Base-by-base conservation (phyloP, 2,888 invertebrate genomes). In the Hetaerina titia region DNA sequence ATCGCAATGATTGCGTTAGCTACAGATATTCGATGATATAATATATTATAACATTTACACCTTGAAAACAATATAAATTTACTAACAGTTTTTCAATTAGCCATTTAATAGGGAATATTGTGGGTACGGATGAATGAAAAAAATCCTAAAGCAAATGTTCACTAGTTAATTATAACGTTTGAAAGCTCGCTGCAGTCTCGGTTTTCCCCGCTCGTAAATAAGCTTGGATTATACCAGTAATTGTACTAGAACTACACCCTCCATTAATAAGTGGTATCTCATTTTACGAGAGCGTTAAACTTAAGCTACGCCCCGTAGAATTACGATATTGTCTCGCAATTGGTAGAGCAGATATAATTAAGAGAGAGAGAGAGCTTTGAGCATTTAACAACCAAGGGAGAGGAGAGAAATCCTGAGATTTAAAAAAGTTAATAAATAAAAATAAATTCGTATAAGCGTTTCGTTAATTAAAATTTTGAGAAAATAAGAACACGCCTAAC, bases 331-430 rank as follows among this genome's bases (percentile, higher is more conserved):
- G 81, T 81, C 25, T 15, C 81, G 81, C 11, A 31, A 31, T 81
- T 31, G 81, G 81, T 31, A 81, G 81, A 81, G 31, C 81, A 31
- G 81, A 81, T 31, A 81, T 81, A 81, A 81, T 81, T 81, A 81
- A 81, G 81, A 31, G 31, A 81, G 31, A 31, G 60, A 60, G 17
- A 60, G 81, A 31, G 81, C 81, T 81, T 81, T 31, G 19, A 13
- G 81, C 81, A 81, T 81, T 81, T 31, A 81, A 81, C 81, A 15
- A 0, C 81, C 81, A 31, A 31, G 81, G 8, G 31, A 31, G 31
- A 0, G 31, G 81, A 15, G 81, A 81, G 81, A 81, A 81, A 81
- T 25, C 25, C 25, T 22, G 81, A 81, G 31, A 81, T 81, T 81
- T 81, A 81, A 81, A 31, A 31, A 81, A 25, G n/a, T n/a, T 7